Evolutionary conservation across 1,140 invertebrate species (phyloP), one percentile per base, ranked within the genome.

Genomic region (Drosophila nannoptera): DNA sequence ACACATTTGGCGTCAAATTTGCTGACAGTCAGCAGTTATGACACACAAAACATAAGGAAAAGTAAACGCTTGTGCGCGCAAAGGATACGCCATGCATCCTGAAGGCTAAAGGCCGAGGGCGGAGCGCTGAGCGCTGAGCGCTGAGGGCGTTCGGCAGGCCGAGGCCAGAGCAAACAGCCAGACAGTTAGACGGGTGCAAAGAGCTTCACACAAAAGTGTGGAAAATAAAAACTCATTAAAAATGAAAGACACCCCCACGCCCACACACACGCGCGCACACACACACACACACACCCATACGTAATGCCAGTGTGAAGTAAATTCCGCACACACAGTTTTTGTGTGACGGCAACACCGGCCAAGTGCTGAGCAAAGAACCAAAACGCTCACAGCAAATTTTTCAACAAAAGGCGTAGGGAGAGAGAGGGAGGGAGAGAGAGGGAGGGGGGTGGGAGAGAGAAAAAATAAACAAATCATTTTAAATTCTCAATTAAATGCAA

Each of bases 201-300:
- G 66, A 61, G 70, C 59, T 42, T 43, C 67, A 67, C 42, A 77
- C 66, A 68, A 4, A 82, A 73, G 74, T 72, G 66, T 73, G 62
- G n/a, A 84, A 83, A 78, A 76, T 83, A 78, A 83, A 84, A 83
- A 84, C 81, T 84, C 80, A 80, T 84, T 84, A 84, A 84, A 84
- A 84, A 84, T 86, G 73, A 77, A 83, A 78, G 66, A 45, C 71
- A 71, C 78, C 69, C 73, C 62, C 48, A 62, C 40, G 52, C 61
- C 16, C 46, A 68, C 42, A 54, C 38, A 73, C 67, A 65, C 54
- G 54, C 54, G 53, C 22, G 40, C 33, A 40, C 36, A 4, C 36
- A 38, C 54, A 46, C 32, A 50, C 29, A 12, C 6, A 50, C 35
- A 11, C 31, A 40, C 31, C 4, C 22, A 54, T 29, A 16, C 14